Percentiles rank a stretch among this genome's conserved stretches.
Conservation (phyloP, 2,113 vertebrate species). For the Pterocles gutturalis region DNA sequence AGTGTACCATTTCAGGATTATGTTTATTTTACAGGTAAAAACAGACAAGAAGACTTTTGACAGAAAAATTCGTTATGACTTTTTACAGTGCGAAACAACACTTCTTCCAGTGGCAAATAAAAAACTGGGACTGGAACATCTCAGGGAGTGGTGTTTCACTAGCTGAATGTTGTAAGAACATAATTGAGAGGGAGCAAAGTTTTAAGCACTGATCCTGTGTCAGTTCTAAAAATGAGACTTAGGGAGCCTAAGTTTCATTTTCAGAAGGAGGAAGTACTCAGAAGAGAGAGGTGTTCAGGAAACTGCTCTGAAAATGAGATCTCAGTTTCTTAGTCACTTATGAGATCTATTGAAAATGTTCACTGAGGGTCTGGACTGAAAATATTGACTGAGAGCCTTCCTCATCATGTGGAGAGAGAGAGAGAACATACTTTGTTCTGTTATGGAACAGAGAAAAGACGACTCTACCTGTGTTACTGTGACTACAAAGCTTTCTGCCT, state of each 20-base stretch:
- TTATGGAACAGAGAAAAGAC: background rate
- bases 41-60: background rate
- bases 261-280: background rate
- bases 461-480: background rate
- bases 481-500: background rate
- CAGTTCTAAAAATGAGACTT: too few species aligned
- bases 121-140: background rate
- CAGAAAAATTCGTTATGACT: background rate
- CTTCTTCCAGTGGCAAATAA: background rate
- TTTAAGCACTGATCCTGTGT: background rate
- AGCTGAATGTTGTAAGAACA: background rate
- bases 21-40: background rate
- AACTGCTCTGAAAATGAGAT: background rate
- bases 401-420: background rate
- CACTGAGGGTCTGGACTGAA: background rate
- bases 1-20: background rate
- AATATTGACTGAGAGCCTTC: background rate
- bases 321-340: background rate
- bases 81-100: background rate
- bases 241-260: background rate
- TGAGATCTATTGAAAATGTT: background rate
- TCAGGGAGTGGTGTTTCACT: background rate
- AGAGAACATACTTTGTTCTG: background rate
- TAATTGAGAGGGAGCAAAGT: accelerated
- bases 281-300: background rate